These are phyloP conservation scores for Brenthis ino DNA, from an alignment of 2,888 invertebrate species.

Conservation along the genomic window DNA sequence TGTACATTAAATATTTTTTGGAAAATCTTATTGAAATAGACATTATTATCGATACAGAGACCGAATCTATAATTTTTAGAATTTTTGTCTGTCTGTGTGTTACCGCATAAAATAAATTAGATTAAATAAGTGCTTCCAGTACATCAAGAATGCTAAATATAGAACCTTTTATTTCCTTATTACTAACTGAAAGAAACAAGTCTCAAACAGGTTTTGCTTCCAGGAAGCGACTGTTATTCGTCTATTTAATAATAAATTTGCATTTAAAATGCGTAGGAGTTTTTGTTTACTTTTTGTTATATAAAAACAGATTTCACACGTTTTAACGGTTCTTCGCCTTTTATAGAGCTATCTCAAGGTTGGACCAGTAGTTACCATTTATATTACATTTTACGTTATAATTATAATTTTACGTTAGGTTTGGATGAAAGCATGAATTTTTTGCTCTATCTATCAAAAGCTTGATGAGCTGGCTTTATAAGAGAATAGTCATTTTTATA, in stretches of 20 bases:
- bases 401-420: background rate
- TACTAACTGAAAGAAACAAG: slow-evolving; percentile 13
- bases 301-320: slow-evolving; percentile 32
- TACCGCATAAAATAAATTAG: background rate
- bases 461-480: too few species aligned
- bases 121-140: background rate
- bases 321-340: slow-evolving; percentile 31
- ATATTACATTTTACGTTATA: slow-evolving; percentile 7
- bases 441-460: too few species aligned
- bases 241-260: slow-evolving; percentile 20
- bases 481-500: too few species aligned
- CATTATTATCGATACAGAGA: too few species aligned
- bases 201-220: slow-evolving; percentile 22
- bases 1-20: too few species aligned
- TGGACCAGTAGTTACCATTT: slow-evolving; percentile 7
- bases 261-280: background rate
- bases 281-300: slow-evolving; percentile 24
- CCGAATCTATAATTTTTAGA: too few species aligned
- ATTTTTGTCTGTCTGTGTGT: too few species aligned
- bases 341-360: slow-evolving; percentile 25
- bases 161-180: slow-evolving; percentile 22
- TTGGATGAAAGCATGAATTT: too few species aligned
- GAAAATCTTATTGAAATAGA: too few species aligned
- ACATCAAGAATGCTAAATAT: slow-evolving; percentile 7
- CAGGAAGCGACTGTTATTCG: slow-evolving; percentile 11